Evolutionary conservation across 2,113 vertebrate species (phyloP).

Genomic region (Phrynosoma blainvillii): DNA sequence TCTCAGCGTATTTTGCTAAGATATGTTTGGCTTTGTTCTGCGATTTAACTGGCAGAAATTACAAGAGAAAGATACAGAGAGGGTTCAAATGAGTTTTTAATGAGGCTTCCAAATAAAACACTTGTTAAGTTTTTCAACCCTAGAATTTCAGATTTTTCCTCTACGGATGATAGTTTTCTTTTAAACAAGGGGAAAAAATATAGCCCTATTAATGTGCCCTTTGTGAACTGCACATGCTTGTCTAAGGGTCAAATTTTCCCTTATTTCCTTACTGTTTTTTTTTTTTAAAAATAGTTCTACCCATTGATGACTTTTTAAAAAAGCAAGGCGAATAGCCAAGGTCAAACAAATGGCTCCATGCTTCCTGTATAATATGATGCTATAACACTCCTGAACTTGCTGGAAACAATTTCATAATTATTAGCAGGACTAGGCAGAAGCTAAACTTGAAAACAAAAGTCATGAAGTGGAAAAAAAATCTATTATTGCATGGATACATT

Average conservation of each 20-base stretch:
- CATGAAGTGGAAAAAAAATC: not conserved
- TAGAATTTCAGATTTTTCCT: not conserved
- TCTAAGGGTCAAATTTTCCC: slow-evolving; percentile 2
- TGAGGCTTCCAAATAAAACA: slow-evolving; percentile 8
- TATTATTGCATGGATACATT: not conserved
- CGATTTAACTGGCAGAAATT: not conserved
- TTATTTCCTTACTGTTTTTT: not conserved
- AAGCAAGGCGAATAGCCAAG: slow-evolving; percentile 12
- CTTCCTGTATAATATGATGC: slow-evolving; percentile 17
- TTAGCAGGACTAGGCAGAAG: not conserved
- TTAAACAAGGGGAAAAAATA: slow-evolving; percentile 9
- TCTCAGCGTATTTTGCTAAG: not conserved
- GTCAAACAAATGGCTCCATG: slow-evolving; percentile 30
- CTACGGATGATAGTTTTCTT: not conserved
- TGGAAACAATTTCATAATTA: slow-evolving; percentile 24
- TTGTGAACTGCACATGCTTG: not conserved
- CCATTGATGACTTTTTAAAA: slow-evolving; percentile 27
- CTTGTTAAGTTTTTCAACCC: slow-evolving; percentile 10
- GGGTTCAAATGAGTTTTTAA: slow-evolving; percentile 25
- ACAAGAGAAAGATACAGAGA: not conserved
- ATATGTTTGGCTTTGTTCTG: not conserved
- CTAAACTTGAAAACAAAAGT: slow-evolving; percentile 28
- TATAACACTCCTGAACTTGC: not conserved
- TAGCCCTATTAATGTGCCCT: not conserved
- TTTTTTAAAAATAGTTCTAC: not conserved